Conservation (phyloP, 2,797 vertebrate species). For the Ataeniobius toweri region DNA sequence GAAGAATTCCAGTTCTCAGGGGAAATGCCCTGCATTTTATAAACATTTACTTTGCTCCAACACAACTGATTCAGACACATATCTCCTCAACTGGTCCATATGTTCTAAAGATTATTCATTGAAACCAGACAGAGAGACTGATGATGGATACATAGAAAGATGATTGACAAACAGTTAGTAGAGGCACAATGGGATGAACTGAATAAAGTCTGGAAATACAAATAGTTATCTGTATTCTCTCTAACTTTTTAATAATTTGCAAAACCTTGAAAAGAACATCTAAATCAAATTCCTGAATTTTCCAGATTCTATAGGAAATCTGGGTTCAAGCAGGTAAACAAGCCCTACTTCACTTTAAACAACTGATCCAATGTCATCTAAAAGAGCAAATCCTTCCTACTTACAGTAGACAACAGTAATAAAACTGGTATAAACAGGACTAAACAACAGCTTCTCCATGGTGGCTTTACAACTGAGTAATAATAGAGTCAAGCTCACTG, state of each 20-base stretch:
- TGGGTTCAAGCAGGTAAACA: background rate
- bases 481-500: conserved; percentile 35
- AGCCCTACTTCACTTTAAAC: background rate
- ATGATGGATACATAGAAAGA: too few species aligned
- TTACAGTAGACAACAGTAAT: background rate
- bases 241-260: background rate
- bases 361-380: background rate
- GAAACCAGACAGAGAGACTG: too few species aligned
- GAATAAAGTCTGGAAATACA: too few species aligned
- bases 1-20: too few species aligned
- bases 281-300: background rate
- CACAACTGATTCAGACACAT: too few species aligned
- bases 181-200: too few species aligned
- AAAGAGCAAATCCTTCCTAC: background rate
- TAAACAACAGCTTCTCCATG: conserved; percentile 5
- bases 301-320: background rate
- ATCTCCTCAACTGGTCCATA: too few species aligned
- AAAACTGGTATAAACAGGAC: background rate
- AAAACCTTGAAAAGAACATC: background rate
- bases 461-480: conserved; percentile 22
- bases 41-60: too few species aligned
- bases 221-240: too few species aligned
- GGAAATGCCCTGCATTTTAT: too few species aligned
- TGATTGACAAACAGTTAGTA: too few species aligned
- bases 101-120: too few species aligned